A percentile compares a stretch with the other conserved stretches of the same genome.
phyloP scores from a whole-genome alignment of 1,140 invertebrate species.

The Drosophila azteca region DNA sequence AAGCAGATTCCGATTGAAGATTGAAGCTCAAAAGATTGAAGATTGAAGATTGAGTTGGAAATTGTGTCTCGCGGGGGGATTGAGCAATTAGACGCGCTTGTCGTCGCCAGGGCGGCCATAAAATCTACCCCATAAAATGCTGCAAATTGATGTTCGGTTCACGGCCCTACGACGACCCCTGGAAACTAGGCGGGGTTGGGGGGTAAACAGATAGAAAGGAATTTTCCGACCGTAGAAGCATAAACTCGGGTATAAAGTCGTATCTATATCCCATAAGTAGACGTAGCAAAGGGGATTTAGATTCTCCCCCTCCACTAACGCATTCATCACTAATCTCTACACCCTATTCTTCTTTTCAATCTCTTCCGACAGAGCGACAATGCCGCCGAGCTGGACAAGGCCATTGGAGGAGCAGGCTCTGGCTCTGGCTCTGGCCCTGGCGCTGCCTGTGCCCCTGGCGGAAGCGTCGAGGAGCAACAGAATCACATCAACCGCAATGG shows the following conservation, averaged over 20 bases:
- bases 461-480: slow-evolving; percentile 54
- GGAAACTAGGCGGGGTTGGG: slow-evolving; percentile 4
- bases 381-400: slow-evolving; percentile 67
- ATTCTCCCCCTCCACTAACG: too few relatives aligned
- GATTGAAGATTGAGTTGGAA: slow-evolving; percentile 21
- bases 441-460: slow-evolving; percentile 2
- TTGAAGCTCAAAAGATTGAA: too few relatives aligned
- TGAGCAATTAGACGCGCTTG: slow-evolving; percentile 68
- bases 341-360: background rate
- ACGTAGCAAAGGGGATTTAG: too few relatives aligned
- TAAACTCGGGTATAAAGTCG: too few relatives aligned
- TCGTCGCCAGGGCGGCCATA: slow-evolving; percentile 51
- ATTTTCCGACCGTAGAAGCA: too few relatives aligned
- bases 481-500: slow-evolving; percentile 70
- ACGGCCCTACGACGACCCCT: slow-evolving; percentile 20
- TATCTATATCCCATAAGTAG: too few relatives aligned
- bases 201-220: too few relatives aligned
- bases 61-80: slow-evolving; percentile 16
- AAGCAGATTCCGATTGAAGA: slow-evolving; percentile 46
- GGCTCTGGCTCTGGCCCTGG: slow-evolving; percentile 5
- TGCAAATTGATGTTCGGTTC: slow-evolving; percentile 48
- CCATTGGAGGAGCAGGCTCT: slow-evolving; percentile 53
- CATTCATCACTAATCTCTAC: too few relatives aligned
- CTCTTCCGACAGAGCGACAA: slow-evolving; percentile 69
- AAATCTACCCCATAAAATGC: slow-evolving; percentile 37